Conservation (phyloP, 2,888 invertebrate species). For the Cephus runcator region DNA sequence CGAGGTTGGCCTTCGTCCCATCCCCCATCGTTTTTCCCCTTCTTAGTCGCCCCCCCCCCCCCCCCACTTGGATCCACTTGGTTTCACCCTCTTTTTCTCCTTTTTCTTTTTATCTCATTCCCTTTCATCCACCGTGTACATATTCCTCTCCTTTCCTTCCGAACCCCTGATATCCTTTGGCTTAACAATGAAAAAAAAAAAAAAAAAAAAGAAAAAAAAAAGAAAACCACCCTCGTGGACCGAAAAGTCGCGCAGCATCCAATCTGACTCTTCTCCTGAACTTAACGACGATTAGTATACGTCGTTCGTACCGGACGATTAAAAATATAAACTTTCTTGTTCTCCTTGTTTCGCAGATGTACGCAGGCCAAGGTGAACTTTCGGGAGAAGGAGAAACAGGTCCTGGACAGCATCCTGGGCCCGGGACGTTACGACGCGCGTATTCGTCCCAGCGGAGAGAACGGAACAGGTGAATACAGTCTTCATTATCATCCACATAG, state of each 20-base stretch:
- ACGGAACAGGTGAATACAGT: conserved; percentile 85
- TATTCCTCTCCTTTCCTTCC: background rate
- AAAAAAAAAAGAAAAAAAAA: too few relatives aligned
- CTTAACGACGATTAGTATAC: background rate
- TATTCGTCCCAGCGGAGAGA: conserved; percentile 92
- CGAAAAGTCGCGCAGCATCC: background rate
- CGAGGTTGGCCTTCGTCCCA: background rate
- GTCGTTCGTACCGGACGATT: background rate
- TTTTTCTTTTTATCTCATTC: background rate
- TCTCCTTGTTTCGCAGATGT: conserved; percentile 70
- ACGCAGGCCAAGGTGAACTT: conserved; percentile 87
- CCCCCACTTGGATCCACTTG: background rate
- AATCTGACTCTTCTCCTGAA: background rate
- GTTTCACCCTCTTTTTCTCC: background rate
- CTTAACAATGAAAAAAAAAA: background rate
- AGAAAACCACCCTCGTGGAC: too few relatives aligned
- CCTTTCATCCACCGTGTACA: too few relatives aligned
- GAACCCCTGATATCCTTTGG: background rate
- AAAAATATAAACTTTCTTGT: background rate
- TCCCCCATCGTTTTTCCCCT: background rate
- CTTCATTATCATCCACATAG: background rate
- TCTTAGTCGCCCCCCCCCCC: background rate
- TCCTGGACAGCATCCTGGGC: conserved; percentile 92
- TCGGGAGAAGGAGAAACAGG: conserved; percentile 94
- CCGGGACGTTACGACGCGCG: conserved; percentile 92